Evolutionary conservation across 2,888 invertebrate genomes (phyloP), one percentile per base, ranked within the genome.

Genomic region (Drosophila merina): DNA sequence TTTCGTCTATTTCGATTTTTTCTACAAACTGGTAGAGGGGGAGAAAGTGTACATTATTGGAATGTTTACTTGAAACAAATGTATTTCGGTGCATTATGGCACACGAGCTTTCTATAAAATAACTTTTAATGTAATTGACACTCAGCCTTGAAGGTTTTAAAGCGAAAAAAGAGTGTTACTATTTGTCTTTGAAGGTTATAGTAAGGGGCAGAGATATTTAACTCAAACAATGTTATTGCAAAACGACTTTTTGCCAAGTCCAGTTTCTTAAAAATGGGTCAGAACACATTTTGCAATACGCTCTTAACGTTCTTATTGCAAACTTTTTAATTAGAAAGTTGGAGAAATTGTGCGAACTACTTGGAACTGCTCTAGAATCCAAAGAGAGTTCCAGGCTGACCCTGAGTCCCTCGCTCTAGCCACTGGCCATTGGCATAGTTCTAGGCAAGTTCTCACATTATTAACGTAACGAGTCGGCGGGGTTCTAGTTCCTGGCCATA

Each of bases 1-100:
- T 62, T 71, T 75, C 70, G 72, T 64, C 76, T 71, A 77, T 86
- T 82, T 48, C 49, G 31, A 47, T 52, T 36, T 52, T 52, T 42
- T 14, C 48, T 12, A 8, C 48, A 12, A 5, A 48, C 5, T 40
- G 12, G 12, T 12, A 31, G 26, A 31, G 10, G n/a, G 44, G 4
- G 31, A 26, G 67, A 56, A 55, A 40, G 44, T 60, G 31, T 36
- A 60, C 14, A 59, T 48, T 62, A 40, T 42, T 59, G 7, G 40
- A 12, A 48, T 59, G 59, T 48, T 60, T 48, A 14, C 47, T n/a
- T 7, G 28, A 33, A 60, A 62, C 26, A 60, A 26, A 48, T 38
- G n/a, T n/a, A 36, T n/a, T 12, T 6, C n/a, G n/a, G n/a, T n/a
- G 36, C 36, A 36, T n/a, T 48, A 33, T 9, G n/a, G 48, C 40